Evolutionary conservation across 64 coral and sea anemone genomes (phyloP), one percentile per base, ranked within the genome.

Genomic region (Stylophora pistillata): DNA sequence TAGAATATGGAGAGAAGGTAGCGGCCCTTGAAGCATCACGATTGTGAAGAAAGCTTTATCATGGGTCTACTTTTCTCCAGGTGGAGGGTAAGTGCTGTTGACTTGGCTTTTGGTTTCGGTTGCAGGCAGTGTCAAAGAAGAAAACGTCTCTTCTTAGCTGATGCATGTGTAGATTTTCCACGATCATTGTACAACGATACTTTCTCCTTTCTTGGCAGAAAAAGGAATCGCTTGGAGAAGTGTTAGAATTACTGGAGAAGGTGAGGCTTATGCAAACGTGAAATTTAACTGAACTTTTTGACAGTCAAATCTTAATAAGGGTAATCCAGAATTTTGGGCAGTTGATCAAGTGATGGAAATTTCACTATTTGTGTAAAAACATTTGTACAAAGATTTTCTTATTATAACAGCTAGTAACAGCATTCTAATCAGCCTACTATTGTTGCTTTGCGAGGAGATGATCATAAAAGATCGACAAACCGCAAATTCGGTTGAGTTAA

Each of bases 161-260:
- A 23, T 68, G 27, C 62, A 54, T 29, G 20, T 53, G 31, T 34
- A 60, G 4, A 60, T n/a, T 12, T 28, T 1, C 4, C 23, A 68
- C 23, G 9, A 21, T 10, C 21, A 10, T 25, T 25, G 26, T 0
- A 28, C 1, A 28, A 68, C 64, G 5, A 5, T 68, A 11, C 20
- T 68, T 68, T 52, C 2, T 52, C 73, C 10, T 79, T 66, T 85
- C 76, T 57, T 75, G 33, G 47, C 61, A 97, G 95, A 97, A 93
- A 89, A 93, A 89, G 53, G 88, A 93, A 30, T 87, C 91, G 52
- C 76, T 92, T n/a, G 86, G 78, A 27, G 95, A 97, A 76, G 93
- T 97, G 21, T 86, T 97, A 37, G 91, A 97, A 33, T 81, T 75
- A 0, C 33, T 97, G 30, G 86, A 93, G 57, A 93, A 97, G 95